A percentile compares a stretch with the other conserved stretches of the same genome.
Evolutionary conservation across 1,140 invertebrate genomes (phyloP).

Genomic region (Saxidomus purpurata): DNA sequence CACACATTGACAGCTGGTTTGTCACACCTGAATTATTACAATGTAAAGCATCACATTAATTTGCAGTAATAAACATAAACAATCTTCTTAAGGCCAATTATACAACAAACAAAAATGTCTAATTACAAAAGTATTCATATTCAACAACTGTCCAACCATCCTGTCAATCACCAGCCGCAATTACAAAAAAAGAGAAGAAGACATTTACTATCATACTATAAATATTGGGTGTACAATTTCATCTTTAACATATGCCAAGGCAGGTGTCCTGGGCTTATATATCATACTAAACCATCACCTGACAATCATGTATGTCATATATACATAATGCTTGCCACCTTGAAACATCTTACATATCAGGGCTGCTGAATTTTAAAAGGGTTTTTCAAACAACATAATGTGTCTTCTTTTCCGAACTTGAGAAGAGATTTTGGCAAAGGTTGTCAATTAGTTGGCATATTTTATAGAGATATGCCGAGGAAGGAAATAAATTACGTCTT

Average conservation of each 20-base stretch:
- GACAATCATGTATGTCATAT: not conserved
- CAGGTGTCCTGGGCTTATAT: not conserved
- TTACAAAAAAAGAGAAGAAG: not conserved
- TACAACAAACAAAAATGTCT: too few relatives aligned
- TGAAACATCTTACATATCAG: not conserved
- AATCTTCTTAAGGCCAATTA: too few relatives aligned
- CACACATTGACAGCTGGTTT: too few relatives aligned
- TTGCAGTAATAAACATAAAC: too few relatives aligned
- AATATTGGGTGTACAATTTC: not conserved
- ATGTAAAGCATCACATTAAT: too few relatives aligned
- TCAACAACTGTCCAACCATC: not conserved
- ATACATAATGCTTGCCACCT: not conserved
- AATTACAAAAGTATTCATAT: not conserved
- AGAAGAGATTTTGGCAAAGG: too few relatives aligned
- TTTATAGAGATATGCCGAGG: too few relatives aligned
- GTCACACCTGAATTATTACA: too few relatives aligned
- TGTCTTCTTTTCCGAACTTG: too few relatives aligned
- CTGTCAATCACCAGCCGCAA: slow-evolving; percentile 1
- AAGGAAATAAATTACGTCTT: too few relatives aligned
- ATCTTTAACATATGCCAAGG: not conserved
- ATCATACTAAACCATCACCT: not conserved
- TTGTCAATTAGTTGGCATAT: too few relatives aligned
- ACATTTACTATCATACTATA: not conserved
- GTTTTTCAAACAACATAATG: not conserved
- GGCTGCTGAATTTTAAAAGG: not conserved